Conservation (phyloP, 2,797 vertebrate species). For the Esox lucius region DNA sequence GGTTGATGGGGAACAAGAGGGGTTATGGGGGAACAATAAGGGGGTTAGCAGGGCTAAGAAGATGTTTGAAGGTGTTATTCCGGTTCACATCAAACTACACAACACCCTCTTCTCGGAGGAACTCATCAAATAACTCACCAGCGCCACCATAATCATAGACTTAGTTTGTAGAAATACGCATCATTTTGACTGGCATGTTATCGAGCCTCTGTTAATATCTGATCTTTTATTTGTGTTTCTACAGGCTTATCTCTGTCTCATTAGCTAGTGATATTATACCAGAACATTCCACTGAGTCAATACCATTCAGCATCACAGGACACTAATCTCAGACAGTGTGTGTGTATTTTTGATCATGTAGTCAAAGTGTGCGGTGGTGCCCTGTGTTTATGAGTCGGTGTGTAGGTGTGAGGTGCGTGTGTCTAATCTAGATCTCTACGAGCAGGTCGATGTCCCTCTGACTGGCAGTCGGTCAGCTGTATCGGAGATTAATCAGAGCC, state of each 20-base stretch:
- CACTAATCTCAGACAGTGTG: conserved; percentile 41
- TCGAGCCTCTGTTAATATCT: conserved; percentile 41
- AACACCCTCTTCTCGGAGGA: neutral
- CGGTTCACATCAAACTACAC: neutral
- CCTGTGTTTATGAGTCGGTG: conserved; percentile 2
- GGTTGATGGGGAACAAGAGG: neutral
- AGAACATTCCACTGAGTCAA: conserved; percentile 48
- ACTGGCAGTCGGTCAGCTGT: conserved; percentile 48
- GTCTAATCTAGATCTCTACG: neutral
- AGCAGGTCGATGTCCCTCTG: conserved; percentile 43
- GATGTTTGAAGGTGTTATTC: neutral
- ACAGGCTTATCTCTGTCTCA: conserved; percentile 56
- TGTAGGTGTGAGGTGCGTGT: neutral
- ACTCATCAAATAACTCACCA: neutral
- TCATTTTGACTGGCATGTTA: conserved; percentile 50
- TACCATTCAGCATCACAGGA: conserved; percentile 46
- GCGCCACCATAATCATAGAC: neutral
- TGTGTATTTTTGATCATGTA: neutral
- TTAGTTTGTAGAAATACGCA: conserved; percentile 1
- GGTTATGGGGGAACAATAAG: conserved; percentile 15
- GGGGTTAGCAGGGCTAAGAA: neutral
- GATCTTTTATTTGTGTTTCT: conserved; percentile 4
- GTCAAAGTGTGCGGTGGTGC: conserved; percentile 5
- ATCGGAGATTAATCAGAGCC: conserved; percentile 42
- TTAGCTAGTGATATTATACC: conserved; percentile 59